Conservation (phyloP, 2,888 invertebrate genomes). For the Trachelus troglodyta region DNA sequence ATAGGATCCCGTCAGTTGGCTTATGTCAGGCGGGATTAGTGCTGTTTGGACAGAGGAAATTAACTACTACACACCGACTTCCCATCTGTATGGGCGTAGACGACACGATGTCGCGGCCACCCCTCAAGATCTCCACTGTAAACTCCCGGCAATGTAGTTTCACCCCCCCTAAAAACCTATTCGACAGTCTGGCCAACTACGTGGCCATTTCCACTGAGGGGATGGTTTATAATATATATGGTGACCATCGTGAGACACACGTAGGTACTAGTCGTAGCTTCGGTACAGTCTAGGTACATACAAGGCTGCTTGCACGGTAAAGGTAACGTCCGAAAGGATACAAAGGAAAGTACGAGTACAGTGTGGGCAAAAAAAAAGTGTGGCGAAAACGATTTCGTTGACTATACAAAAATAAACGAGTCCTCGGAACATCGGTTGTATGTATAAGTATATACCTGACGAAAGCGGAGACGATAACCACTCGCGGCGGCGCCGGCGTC, state of each 20-base stretch:
- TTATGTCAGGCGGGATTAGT: constrained; percentile 64
- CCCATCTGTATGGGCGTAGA: constrained; percentile 56
- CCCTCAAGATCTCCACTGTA: constrained; percentile 44
- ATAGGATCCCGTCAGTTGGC: constrained; percentile 55
- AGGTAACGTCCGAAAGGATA: not conserved
- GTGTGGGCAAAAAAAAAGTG: not conserved
- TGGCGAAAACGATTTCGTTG: not conserved
- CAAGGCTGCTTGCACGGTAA: not conserved
- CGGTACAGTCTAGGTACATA: not conserved
- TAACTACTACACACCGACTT: constrained; percentile 55
- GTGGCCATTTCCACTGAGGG: constrained; percentile 36
- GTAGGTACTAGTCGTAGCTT: not conserved
- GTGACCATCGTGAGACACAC: not conserved
- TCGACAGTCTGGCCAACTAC: constrained; percentile 30
- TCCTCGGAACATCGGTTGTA: not conserved
- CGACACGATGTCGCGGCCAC: constrained; percentile 50
- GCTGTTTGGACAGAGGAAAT: constrained; percentile 65
- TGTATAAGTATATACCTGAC: not conserved
- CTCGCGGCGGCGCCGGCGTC: not conserved
- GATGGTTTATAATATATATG: not conserved
- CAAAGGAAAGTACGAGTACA: not conserved
- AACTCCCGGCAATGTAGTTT: constrained; percentile 39
- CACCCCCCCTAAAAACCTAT: constrained; percentile 35
- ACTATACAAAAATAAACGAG: not conserved
- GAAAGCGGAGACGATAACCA: not conserved